Conservation (phyloP, 2,888 invertebrate species). For the Polyommatus iphigenia region DNA sequence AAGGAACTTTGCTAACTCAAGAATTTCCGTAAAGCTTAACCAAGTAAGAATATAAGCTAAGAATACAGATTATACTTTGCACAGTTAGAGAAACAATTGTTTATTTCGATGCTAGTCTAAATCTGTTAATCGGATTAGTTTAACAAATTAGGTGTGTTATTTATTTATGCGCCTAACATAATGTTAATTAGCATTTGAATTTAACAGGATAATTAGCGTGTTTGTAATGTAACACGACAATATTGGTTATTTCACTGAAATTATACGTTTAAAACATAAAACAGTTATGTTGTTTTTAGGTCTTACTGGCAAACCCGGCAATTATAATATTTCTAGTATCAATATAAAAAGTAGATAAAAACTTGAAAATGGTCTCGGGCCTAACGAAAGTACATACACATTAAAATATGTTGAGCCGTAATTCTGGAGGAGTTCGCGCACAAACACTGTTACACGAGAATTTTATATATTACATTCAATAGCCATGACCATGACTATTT, state of each 20-base stretch:
- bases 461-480: too few relatives aligned
- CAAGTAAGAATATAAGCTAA: conserved; percentile 8
- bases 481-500: too few relatives aligned
- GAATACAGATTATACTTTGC: conserved; percentile 14
- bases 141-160: conserved; percentile 1
- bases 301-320: too few relatives aligned
- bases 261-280: too few relatives aligned
- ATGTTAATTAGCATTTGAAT: background rate
- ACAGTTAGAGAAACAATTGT: background rate
- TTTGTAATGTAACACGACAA: background rate
- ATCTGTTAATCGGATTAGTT: conserved; percentile 16
- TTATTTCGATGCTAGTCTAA: background rate
- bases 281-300: too few relatives aligned
- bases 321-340: too few relatives aligned
- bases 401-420: too few relatives aligned
- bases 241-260: background rate
- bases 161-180: background rate
- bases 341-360: too few relatives aligned
- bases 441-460: too few relatives aligned
- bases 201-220: background rate
- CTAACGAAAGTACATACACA: too few relatives aligned
- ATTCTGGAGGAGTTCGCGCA: too few relatives aligned
- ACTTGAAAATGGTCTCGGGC: too few relatives aligned
- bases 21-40: background rate
- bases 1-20: background rate